A percentile compares a stretch with the other conserved stretches of the same genome.
Evolutionary conservation across 2,797 vertebrate species (phyloP).

Genomic region (Chelmon rostratus): DNA sequence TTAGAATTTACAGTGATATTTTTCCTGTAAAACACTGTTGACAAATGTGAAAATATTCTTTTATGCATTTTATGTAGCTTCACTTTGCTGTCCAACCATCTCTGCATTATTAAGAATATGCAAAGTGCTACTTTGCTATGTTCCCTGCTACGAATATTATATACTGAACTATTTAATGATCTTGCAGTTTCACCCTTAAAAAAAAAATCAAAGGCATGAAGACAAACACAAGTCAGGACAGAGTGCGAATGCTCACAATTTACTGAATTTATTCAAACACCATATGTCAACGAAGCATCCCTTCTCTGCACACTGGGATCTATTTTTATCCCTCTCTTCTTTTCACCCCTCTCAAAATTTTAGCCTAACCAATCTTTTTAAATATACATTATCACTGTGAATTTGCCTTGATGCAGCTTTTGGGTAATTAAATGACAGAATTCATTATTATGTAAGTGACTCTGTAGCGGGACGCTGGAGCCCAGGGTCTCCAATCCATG

Average conservation of each 20-base stretch:
- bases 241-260: conserved; percentile 13
- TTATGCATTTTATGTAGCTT: not conserved
- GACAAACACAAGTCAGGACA: not conserved
- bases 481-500: conserved; percentile 30
- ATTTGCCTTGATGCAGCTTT: conserved; percentile 38
- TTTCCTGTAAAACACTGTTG: too few relatives aligned
- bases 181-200: not conserved
- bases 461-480: conserved; percentile 29
- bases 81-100: not conserved
- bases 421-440: conserved; percentile 51
- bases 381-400: not conserved
- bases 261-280: conserved; percentile 20
- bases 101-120: not conserved
- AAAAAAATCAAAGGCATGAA: not conserved
- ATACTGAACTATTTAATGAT: not conserved
- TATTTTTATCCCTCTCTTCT: not conserved
- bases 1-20: too few relatives aligned
- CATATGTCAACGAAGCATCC: not conserved
- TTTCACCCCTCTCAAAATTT: not conserved
- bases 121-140: not conserved
- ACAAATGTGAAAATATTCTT: not conserved
- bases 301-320: not conserved
- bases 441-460: conserved; percentile 46
- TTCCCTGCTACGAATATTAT: not conserved
- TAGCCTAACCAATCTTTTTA: not conserved